Conservation (phyloP, 2,888 invertebrate species). For the Molanna angustata region DNA sequence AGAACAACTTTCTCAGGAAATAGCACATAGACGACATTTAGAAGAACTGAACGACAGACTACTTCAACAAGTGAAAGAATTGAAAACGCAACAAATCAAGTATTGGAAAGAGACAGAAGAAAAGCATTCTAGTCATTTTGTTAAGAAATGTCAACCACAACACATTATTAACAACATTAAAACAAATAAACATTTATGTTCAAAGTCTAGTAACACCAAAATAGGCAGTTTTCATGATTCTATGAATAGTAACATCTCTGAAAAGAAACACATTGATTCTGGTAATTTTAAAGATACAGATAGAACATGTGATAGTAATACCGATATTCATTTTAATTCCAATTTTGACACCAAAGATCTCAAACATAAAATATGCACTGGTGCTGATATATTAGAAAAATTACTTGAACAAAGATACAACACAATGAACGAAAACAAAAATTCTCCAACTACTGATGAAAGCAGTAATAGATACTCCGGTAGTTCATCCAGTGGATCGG, state of each 20-base stretch:
- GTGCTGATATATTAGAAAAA: neutral
- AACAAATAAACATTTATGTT: too few relatives aligned
- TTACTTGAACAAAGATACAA: neutral
- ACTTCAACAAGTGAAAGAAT: conserved; percentile 57
- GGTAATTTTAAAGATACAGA: neutral
- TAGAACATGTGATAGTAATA: too few relatives aligned
- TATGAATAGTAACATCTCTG: neutral
- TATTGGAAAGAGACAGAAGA: conserved; percentile 47
- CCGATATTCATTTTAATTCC: too few relatives aligned
- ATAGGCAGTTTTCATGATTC: neutral
- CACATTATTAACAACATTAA: too few relatives aligned
- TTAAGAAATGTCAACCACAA: neutral
- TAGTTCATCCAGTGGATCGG: neutral
- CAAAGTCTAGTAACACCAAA: neutral
- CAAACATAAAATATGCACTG: neutral
- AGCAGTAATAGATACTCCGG: too few relatives aligned
- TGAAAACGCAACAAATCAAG: conserved; percentile 49
- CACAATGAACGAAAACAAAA: neutral
- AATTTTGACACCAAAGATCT: too few relatives aligned
- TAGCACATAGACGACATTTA: conserved; percentile 58
- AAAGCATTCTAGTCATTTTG: too few relatives aligned
- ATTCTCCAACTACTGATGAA: too few relatives aligned
- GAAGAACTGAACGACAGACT: conserved; percentile 61
- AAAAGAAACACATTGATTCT: neutral
- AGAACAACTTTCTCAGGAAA: conserved; percentile 61